Evolutionary conservation across 2,797 vertebrate species (phyloP).

Genomic region (Eulemur mongoz): DNA sequence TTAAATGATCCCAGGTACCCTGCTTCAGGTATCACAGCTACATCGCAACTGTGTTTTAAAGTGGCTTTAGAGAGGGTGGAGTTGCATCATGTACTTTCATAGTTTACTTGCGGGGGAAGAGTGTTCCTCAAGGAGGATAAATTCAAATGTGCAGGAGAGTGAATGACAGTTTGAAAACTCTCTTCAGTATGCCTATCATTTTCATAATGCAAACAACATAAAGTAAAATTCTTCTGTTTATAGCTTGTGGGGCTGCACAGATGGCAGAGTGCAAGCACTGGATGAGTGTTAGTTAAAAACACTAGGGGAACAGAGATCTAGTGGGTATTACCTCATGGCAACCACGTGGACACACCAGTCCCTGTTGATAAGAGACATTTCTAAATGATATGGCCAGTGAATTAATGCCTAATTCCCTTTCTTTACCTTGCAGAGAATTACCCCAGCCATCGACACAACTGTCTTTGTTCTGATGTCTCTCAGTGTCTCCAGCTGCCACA

Average conservation of each 20-base stretch:
- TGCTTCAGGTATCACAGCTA: background rate
- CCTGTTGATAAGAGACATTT: background rate
- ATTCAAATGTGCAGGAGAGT: background rate
- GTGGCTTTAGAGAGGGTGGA: background rate
- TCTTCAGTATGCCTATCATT: background rate
- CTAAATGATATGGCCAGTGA: background rate
- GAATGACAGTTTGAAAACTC: background rate
- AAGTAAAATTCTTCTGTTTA: background rate
- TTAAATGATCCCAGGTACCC: background rate
- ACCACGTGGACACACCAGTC: background rate
- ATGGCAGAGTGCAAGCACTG: accelerated
- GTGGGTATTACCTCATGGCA: background rate
- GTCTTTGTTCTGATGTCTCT: background rate
- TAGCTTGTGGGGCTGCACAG: background rate
- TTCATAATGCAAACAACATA: background rate
- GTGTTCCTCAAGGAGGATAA: background rate
- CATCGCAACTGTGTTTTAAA: background rate
- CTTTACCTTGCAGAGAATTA: background rate
- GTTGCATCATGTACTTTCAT: background rate
- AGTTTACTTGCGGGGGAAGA: background rate
- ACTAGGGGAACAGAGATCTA: too few species aligned
- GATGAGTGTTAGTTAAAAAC: too few species aligned
- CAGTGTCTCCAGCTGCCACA: background rate
- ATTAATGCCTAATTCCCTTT: background rate
- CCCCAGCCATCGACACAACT: background rate